These are phyloP conservation scores for Aphidius gifuensis DNA, from an alignment of 1,140 invertebrate species.

Conservation along the genomic window DNA sequence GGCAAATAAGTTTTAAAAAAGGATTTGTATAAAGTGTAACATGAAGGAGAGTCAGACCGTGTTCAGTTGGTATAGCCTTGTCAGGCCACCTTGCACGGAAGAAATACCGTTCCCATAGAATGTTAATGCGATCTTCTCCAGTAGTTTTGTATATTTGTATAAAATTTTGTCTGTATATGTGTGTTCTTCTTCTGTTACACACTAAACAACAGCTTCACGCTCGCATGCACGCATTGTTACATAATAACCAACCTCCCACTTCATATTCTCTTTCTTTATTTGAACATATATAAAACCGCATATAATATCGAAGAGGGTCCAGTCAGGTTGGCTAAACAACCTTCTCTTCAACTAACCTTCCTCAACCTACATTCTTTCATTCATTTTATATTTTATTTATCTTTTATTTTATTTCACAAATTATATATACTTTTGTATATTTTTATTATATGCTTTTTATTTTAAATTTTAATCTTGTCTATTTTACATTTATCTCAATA, in stretches of 20 bases:
- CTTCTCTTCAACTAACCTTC: conserved; percentile 1
- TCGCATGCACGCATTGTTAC: conserved; percentile 41
- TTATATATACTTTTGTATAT: neutral
- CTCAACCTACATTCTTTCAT: conserved; percentile 2
- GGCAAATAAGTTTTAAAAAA: neutral
- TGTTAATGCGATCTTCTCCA: conserved; percentile 44
- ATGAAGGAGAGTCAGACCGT: neutral
- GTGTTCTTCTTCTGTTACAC: conserved; percentile 28
- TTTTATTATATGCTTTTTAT: too few species aligned
- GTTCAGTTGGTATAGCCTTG: conserved; percentile 26
- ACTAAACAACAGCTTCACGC: conserved; percentile 29
- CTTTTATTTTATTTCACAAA: neutral
- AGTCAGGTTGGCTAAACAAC: neutral
- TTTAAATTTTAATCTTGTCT: too few species aligned
- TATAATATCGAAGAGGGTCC: neutral
- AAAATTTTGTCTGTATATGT: neutral
- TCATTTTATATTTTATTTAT: neutral
- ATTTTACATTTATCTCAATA: too few species aligned
- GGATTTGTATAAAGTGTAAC: neutral
- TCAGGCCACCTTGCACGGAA: conserved; percentile 35
- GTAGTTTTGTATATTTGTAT: conserved; percentile 19
- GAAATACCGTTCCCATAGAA: conserved; percentile 49
- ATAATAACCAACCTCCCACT: conserved; percentile 29
- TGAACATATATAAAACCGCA: neutral
- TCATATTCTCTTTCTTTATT: neutral